Percentiles rank a stretch among this genome's conserved stretches.
Evolutionary conservation across 2,113 vertebrate genomes (phyloP).

Genomic region (Meles meles): DNA sequence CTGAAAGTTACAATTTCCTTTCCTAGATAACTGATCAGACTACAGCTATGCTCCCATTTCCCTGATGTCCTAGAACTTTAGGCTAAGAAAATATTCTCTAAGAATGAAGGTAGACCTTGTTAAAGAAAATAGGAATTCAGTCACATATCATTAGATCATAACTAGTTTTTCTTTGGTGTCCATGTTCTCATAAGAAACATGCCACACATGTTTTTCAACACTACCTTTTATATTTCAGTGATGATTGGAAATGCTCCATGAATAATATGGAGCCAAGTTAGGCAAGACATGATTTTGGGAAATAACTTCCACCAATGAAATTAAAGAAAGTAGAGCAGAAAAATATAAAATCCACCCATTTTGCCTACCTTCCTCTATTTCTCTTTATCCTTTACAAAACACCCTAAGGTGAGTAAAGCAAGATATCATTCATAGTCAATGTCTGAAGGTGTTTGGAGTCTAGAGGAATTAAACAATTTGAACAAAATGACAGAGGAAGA

Average conservation of each 20-base stretch:
- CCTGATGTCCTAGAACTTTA: not conserved
- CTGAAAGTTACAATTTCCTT: not conserved
- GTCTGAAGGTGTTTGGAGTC: not conserved
- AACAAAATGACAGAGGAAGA: not conserved
- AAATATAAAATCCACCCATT: not conserved
- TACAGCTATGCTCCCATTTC: not conserved
- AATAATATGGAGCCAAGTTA: not conserved
- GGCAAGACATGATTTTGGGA: not conserved
- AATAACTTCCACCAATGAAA: not conserved
- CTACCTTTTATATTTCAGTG: not conserved
- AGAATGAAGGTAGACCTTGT: not conserved
- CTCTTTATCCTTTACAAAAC: not conserved
- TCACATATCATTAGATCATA: not conserved
- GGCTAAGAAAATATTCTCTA: not conserved
- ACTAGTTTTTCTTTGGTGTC: not conserved
- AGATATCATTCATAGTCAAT: not conserved
- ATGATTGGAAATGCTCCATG: not conserved
- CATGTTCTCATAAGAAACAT: not conserved
- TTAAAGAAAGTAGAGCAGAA: not conserved
- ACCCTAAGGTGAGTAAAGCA: not conserved
- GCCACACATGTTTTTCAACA: not conserved
- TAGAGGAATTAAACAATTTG: not conserved
- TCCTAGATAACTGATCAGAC: not conserved
- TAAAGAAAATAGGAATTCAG: not conserved
- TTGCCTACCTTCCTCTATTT: not conserved